Percentiles rank a stretch among this genome's conserved stretches.
Evolutionary conservation across 2,113 vertebrate species (phyloP).

Genomic region (Nestor notabilis): DNA sequence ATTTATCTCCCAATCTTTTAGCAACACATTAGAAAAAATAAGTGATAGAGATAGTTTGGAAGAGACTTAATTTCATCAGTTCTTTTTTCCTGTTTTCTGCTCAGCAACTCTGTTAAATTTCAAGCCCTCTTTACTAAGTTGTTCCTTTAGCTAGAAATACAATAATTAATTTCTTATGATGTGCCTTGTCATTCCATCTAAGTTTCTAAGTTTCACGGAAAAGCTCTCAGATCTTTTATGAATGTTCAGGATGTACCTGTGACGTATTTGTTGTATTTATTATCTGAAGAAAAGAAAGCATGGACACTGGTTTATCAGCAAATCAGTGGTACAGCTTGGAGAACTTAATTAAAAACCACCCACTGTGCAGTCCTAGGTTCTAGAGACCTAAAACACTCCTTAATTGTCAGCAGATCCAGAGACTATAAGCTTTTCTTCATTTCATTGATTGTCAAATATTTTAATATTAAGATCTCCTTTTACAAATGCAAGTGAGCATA

Average conservation of each 20-base stretch:
- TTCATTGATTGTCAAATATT: neutral
- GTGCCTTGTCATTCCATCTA: neutral
- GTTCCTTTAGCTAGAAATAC: neutral
- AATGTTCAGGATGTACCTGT: neutral
- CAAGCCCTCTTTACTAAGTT: neutral
- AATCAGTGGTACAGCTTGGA: neutral
- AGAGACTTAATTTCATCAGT: neutral
- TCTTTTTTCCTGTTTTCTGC: neutral
- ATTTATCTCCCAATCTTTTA: neutral
- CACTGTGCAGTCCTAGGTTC: neutral
- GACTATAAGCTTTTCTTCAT: neutral
- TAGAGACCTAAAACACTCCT: neutral
- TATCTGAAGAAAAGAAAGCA: neutral
- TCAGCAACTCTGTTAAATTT: neutral
- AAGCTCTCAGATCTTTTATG: neutral
- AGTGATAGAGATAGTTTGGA: neutral
- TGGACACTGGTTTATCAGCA: neutral
- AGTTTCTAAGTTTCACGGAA: neutral
- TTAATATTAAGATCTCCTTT: neutral
- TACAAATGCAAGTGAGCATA: neutral
- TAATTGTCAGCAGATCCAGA: neutral
- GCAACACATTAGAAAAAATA: neutral
- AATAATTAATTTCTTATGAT: neutral
- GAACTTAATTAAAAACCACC: neutral
- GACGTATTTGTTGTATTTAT: neutral